phyloP scores from a whole-genome alignment of 2,888 invertebrate species.

The Lordiphosa andalusiaca region DNA sequence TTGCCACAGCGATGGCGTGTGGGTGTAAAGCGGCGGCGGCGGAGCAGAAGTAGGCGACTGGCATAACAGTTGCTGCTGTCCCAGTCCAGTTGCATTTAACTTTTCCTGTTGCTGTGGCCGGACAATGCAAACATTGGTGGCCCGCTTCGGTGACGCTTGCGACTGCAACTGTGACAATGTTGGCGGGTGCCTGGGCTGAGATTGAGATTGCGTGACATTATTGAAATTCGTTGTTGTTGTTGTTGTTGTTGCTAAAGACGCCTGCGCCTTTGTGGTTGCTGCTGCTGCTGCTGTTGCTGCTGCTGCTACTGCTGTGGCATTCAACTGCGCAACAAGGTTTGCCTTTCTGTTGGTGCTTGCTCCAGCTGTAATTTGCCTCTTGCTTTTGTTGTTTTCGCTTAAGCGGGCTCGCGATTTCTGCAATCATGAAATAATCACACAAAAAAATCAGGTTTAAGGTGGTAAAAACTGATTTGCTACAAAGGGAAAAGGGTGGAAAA shows the following conservation, averaged over 20 bases:
- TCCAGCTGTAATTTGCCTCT: slow-evolving; percentile 27
- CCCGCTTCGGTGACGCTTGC: slow-evolving; percentile 61
- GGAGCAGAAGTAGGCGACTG: slow-evolving; percentile 34
- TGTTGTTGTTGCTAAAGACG: slow-evolving; percentile 63
- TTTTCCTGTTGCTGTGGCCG: slow-evolving; percentile 72
- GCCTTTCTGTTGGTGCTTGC: slow-evolving; percentile 33
- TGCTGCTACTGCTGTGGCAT: slow-evolving; percentile 27
- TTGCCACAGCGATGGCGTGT: slow-evolving; percentile 77
- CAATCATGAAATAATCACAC: slow-evolving; percentile 23
- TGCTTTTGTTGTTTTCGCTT: slow-evolving; percentile 52
- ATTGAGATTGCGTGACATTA: slow-evolving; percentile 74
- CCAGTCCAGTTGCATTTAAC: neutral
- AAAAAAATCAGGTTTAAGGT: neutral
- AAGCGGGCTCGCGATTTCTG: slow-evolving; percentile 76
- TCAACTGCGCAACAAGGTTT: slow-evolving; percentile 29
- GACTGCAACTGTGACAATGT: slow-evolving; percentile 44
- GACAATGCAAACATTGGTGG: slow-evolving; percentile 71
- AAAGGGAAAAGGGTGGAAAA: too few species aligned
- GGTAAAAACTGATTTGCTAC: too few species aligned
- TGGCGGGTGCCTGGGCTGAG: slow-evolving; percentile 42
- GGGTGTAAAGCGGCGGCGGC: slow-evolving; percentile 63
- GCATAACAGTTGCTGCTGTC: slow-evolving; percentile 38
- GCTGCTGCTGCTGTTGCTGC: slow-evolving; percentile 24
- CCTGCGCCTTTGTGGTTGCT: slow-evolving; percentile 65
- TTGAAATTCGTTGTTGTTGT: slow-evolving; percentile 71